Percentiles rank a stretch among this genome's conserved stretches.
Evolutionary conservation across 1,140 invertebrate species (phyloP).

Genomic region (Melanaphis sacchari): DNA sequence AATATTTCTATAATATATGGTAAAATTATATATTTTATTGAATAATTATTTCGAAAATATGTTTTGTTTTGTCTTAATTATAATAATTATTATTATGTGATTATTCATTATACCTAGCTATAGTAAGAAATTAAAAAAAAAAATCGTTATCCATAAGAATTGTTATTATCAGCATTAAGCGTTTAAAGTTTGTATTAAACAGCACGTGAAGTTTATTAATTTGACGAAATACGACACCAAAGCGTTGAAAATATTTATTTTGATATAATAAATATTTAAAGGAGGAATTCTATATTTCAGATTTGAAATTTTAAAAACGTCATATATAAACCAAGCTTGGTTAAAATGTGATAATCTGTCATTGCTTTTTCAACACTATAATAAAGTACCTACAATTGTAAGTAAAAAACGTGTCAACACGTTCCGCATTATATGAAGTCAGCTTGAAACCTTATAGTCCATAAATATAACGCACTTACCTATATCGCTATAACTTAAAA

Average conservation of each 20-base stretch:
- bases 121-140: not conserved
- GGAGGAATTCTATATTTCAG: not conserved
- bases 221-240: not conserved
- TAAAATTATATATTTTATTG: not conserved
- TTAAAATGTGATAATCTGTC: not conserved
- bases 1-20: not conserved
- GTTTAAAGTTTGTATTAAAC: not conserved
- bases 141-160: not conserved
- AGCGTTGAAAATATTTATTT: not conserved
- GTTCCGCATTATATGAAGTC: not conserved
- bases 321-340: not conserved
- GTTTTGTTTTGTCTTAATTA: not conserved
- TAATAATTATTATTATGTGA: not conserved
- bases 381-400: too few species aligned
- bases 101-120: not conserved
- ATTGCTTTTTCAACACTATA: not conserved
- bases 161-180: not conserved
- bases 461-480: too few species aligned
- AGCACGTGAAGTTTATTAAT: not conserved
- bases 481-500: too few species aligned
- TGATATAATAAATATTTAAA: conserved; percentile 1
- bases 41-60: not conserved
- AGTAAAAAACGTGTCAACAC: too few species aligned
- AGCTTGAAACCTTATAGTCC: not conserved
- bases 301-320: not conserved